Evolutionary conservation across 1,140 invertebrate species (phyloP), one percentile per base, ranked within the genome.

Genomic region (Cyclina sinensis): DNA sequence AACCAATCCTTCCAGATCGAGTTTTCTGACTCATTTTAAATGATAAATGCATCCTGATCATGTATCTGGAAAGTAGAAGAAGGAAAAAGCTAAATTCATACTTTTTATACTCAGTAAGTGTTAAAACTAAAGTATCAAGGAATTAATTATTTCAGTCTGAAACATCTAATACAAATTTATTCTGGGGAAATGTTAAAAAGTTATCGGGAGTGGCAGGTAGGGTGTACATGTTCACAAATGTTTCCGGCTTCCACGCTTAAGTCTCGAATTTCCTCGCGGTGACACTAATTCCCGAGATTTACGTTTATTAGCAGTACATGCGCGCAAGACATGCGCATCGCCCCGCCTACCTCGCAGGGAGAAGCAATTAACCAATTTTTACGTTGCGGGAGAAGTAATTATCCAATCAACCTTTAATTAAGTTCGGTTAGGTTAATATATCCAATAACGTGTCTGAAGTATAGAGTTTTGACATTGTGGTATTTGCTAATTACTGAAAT

Each of bases 321-420:
- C 74, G 74, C 74, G 27, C 46, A 46, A 78, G 27, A 78, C 74
- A 78, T 48, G 74, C 74, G 74, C 74, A 78, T 78, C 43, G 74
- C 74, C 74, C 21, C 74, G 74, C 74, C 74, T 24, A 18, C 79
- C 11, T 62, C 57, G 39, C 62, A 3, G 83, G 83, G 83, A 76
- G 83, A 57, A 86, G 83, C 51, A 59, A 86, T 86, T 86, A 86
- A 51, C 65, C 70, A 74, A 86, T 86, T 86, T 86, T 32, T 74
- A 30, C 83, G 35, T 86, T 32, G 70, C 83, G 83, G 83, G 68
- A 76, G 83, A 76, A 86, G 35, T 70, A 86, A 86, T 86, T 86
- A 86, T 74, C 70, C 83, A 76, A 86, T 86, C 43, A 86, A 43
- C 9, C 48, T 76, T 78, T 76, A 86, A 86, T 86, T 86, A 78